Evolutionary conservation across 2,113 vertebrate genomes (phyloP).

Genomic region (Plestiodon gilberti): DNA sequence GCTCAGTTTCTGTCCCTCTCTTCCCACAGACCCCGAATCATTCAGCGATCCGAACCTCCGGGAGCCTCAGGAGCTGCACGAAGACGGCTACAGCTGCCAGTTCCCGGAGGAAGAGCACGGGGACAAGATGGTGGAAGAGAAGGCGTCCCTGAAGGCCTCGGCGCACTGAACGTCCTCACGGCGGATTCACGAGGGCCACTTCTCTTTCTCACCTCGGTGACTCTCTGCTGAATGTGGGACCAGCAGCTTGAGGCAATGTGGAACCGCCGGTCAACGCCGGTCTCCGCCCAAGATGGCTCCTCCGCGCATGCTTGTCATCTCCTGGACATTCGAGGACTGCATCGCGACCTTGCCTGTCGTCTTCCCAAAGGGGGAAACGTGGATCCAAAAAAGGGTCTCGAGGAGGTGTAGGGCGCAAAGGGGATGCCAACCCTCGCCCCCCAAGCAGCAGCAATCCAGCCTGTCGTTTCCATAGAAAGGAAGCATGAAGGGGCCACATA

Average conservation of each 20-base stretch:
- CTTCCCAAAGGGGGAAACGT: neutral
- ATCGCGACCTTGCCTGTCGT: neutral
- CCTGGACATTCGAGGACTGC: neutral
- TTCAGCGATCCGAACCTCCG: neutral
- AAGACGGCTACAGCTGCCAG: slow-evolving; percentile 74
- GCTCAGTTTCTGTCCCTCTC: neutral
- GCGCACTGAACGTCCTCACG: neutral
- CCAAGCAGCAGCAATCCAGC: neutral
- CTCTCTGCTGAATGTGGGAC: no score
- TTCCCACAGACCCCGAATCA: slow-evolving; percentile 42
- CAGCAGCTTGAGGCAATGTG: neutral
- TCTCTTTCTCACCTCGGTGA: neutral
- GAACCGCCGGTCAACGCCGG: neutral
- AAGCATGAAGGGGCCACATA: neutral
- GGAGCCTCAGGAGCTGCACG: neutral
- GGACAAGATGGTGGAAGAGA: slow-evolving; percentile 45
- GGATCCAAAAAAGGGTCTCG: neutral
- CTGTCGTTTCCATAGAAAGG: neutral
- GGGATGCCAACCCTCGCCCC: neutral
- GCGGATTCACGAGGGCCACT: neutral
- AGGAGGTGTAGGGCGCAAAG: neutral
- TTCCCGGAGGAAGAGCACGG: slow-evolving; percentile 79
- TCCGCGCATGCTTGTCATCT: neutral
- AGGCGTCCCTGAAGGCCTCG: neutral
- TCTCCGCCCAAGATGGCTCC: no score